A percentile compares a stretch with the other conserved stretches of the same genome.
phyloP scores from a whole-genome alignment of 2,113 vertebrate species.

The Mohoua ochrocephala region DNA sequence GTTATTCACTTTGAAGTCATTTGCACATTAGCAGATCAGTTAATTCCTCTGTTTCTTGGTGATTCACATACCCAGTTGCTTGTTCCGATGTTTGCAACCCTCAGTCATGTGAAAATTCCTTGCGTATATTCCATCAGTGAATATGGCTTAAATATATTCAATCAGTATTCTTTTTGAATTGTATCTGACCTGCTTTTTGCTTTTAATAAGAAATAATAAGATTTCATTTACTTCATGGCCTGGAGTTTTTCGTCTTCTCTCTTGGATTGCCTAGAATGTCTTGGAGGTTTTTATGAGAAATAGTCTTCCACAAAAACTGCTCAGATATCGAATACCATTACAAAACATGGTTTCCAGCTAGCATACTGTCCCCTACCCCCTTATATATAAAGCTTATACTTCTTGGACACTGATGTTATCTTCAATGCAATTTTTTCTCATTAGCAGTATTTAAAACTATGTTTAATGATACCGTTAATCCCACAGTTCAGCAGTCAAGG shows the following conservation, averaged over 20 bases:
- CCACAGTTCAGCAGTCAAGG: not conserved
- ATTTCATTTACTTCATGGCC: not conserved
- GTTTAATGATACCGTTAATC: not conserved
- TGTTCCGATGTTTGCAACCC: not conserved
- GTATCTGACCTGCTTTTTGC: not conserved
- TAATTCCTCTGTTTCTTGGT: not conserved
- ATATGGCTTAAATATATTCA: not conserved
- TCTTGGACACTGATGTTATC: not conserved
- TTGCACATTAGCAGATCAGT: not conserved
- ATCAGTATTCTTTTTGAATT: not conserved
- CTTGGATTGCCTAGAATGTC: not conserved
- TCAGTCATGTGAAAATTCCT: not conserved
- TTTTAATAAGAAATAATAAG: not conserved
- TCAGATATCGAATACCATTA: not conserved
- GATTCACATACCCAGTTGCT: not conserved
- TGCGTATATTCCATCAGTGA: not conserved
- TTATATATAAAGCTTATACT: not conserved
- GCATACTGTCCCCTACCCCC: not conserved
- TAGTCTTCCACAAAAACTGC: not conserved
- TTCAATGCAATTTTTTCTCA: not conserved
- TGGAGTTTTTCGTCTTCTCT: not conserved
- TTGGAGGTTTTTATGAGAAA: not conserved
- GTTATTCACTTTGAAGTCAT: not conserved
- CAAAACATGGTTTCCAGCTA: not conserved
- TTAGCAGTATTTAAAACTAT: not conserved